These are phyloP conservation scores for Sphyrna mokarran DNA, from an alignment of 2,113 vertebrate species.

Conservation along the genomic window DNA sequence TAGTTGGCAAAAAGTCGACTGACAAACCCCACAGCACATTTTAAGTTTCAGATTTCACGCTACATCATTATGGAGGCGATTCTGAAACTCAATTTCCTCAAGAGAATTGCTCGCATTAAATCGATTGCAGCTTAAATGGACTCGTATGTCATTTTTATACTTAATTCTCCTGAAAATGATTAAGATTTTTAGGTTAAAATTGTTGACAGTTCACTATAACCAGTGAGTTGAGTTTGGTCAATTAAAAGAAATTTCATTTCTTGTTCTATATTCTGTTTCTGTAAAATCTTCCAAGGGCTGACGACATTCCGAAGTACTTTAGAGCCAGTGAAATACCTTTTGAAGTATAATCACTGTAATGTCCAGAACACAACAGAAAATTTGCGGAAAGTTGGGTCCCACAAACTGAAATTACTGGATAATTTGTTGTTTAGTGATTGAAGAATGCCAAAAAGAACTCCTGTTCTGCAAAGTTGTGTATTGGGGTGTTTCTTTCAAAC, in stretches of 20 bases:
- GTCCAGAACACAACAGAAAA: neutral
- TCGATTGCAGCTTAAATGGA: conserved; percentile 3
- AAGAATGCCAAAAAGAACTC: neutral
- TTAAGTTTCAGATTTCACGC: neutral
- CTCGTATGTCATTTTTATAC: neutral
- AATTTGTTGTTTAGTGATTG: neutral
- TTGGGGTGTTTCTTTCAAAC: neutral
- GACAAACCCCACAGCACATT: neutral
- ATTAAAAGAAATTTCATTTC: neutral
- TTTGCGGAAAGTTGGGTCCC: neutral
- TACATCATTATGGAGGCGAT: neutral
- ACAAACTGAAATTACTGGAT: neutral
- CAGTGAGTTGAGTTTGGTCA: neutral
- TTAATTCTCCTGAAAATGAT: neutral
- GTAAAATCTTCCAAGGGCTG: neutral
- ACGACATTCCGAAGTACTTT: neutral
- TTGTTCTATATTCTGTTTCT: neutral
- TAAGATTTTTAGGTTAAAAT: neutral
- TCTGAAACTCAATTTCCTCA: neutral
- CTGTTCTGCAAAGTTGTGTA: neutral
- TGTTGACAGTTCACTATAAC: neutral
- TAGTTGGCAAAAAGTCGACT: neutral
- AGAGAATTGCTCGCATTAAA: neutral
- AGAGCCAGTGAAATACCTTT: neutral
- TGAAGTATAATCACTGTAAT: neutral